phyloP scores from a whole-genome alignment of 2,888 invertebrate genomes.

The Lamellibrachia satsuma region DNA sequence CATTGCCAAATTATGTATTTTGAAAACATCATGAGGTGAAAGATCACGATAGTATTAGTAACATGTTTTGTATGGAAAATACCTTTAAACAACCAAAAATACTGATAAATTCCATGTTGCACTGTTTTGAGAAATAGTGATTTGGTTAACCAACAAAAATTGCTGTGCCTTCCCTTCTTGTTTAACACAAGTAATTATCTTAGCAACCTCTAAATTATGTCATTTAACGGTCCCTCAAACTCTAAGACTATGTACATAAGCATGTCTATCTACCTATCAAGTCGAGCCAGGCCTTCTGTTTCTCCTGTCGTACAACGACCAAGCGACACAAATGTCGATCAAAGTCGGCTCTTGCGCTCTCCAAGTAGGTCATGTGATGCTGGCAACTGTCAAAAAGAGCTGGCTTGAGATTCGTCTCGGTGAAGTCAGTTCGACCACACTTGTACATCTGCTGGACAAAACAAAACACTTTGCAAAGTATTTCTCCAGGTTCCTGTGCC shows the following conservation, averaged over 20 bases:
- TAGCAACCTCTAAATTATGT: too few species aligned
- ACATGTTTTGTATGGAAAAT: too few species aligned
- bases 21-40: too few species aligned
- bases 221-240: too few species aligned
- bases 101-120: too few species aligned
- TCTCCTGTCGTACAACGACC: slow-evolving; percentile 65
- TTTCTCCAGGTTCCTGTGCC: not conserved
- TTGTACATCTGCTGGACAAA: slow-evolving; percentile 61
- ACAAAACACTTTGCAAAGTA: slow-evolving; percentile 20
- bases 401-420: slow-evolving; percentile 69
- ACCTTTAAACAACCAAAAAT: too few species aligned
- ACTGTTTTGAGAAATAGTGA: not conserved
- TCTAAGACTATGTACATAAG: not conserved
- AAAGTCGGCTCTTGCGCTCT: slow-evolving; percentile 35
- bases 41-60: too few species aligned
- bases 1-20: too few species aligned
- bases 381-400: slow-evolving; percentile 66
- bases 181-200: too few species aligned
- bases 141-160: not conserved
- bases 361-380: slow-evolving; percentile 68
- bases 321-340: slow-evolving; percentile 71
- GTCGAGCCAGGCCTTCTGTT: slow-evolving; percentile 51
- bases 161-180: not conserved
- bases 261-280: slow-evolving; percentile 46
- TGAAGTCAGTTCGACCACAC: slow-evolving; percentile 69